A percentile compares a stretch with the other conserved stretches of the same genome.
Conservation (phyloP, 2,888 invertebrate species). For the Lepidochrysops patricia region DNA sequence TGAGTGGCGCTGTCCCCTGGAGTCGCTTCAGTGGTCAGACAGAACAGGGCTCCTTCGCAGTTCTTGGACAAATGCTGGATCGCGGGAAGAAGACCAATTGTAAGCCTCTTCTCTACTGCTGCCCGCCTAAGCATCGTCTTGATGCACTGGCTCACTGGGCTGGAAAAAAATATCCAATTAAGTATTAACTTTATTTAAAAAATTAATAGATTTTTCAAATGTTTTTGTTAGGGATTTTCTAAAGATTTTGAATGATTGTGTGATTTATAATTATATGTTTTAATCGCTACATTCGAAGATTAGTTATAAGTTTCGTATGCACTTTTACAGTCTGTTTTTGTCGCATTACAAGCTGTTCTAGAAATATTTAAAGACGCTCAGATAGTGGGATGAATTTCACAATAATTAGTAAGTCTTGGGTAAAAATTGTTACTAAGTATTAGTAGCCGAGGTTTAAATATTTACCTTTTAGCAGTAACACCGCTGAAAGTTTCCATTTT, state of each 20-base stretch:
- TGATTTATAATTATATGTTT: too few species aligned
- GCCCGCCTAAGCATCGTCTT: conserved; percentile 71
- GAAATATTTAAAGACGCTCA: background rate
- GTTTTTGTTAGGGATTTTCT: too few species aligned
- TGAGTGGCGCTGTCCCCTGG: conserved; percentile 84
- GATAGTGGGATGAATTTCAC: background rate
- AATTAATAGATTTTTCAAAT: too few species aligned
- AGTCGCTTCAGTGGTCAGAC: conserved; percentile 79
- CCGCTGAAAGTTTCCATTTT: conserved; percentile 65
- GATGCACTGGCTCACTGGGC: conserved; percentile 66
- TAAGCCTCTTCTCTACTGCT: conserved; percentile 72
- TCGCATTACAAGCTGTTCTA: background rate
- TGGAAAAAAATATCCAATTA: conserved; percentile 41
- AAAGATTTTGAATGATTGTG: too few species aligned
- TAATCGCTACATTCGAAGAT: background rate
- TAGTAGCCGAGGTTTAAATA: background rate
- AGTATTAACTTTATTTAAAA: background rate
- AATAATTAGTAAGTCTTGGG: background rate
- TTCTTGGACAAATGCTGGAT: conserved; percentile 75
- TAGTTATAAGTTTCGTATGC: background rate
- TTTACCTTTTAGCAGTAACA: conserved; percentile 63
- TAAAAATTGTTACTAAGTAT: background rate
- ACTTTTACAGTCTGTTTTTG: background rate
- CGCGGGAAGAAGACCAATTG: conserved; percentile 78
- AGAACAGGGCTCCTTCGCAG: conserved; percentile 78